A percentile compares a stretch with the other conserved stretches of the same genome.
Conservation (phyloP, 2,113 vertebrate genomes). For the Catharus bicknelli region DNA sequence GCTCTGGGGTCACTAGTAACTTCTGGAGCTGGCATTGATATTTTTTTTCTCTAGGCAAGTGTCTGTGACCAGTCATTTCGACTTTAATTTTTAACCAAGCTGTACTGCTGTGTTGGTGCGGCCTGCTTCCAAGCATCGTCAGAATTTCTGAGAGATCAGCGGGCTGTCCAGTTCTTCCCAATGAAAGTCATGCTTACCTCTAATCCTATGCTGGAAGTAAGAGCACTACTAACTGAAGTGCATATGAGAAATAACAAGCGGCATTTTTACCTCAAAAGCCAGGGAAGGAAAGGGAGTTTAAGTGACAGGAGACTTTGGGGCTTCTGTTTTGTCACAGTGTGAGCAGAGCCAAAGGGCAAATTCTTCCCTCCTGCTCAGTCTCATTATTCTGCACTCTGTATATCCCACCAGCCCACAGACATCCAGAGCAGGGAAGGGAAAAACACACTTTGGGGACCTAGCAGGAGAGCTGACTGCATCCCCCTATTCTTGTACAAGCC, state of each 20-base stretch:
- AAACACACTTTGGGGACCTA: not conserved
- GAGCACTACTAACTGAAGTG: not conserved
- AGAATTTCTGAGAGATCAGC: not conserved
- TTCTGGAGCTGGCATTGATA: slow-evolving; percentile 32
- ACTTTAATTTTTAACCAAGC: not conserved
- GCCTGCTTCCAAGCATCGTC: not conserved
- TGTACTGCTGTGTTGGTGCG: not conserved
- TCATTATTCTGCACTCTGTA: not conserved
- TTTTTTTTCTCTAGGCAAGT: not conserved
- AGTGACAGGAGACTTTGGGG: not conserved
- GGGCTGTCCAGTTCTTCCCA: not conserved
- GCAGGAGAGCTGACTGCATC: not conserved
- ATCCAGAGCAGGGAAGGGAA: not conserved
- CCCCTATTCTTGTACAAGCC: not conserved
- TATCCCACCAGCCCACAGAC: not conserved
- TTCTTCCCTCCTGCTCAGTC: not conserved
- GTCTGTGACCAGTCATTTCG: not conserved
- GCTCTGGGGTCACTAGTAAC: not conserved
- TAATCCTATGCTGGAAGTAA: not conserved
- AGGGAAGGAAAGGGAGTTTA: not conserved
- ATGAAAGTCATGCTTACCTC: not conserved
- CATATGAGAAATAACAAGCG: not conserved
- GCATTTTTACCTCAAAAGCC: not conserved
- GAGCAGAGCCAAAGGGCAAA: not conserved
- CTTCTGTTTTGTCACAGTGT: not conserved